These are phyloP conservation scores for Branchinecta lynchi DNA, from an alignment of 1,140 invertebrate species.

Conservation along the genomic window DNA sequence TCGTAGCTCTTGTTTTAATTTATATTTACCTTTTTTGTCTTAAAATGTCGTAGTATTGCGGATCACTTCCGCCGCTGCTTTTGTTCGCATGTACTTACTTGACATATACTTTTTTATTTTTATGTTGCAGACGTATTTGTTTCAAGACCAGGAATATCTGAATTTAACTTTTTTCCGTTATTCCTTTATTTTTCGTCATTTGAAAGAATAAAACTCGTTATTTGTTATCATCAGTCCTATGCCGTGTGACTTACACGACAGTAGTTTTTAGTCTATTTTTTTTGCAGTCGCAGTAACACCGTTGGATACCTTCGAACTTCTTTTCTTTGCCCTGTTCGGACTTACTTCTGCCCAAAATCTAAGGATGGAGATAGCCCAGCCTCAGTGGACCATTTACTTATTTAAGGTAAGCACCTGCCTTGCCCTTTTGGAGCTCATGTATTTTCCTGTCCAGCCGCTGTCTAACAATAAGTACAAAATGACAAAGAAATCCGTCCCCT, in stretches of 20 bases:
- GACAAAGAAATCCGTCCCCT: no score
- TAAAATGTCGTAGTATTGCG: no score
- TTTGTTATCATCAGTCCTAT: not conserved
- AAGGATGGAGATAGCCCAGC: slow-evolving; percentile 35
- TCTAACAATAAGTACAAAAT: no score
- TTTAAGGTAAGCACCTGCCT: slow-evolving; percentile 27
- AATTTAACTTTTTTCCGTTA: slow-evolving; percentile 21
- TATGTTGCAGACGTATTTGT: no score
- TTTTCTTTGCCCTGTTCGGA: slow-evolving; percentile 96
- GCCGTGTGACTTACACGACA: not conserved
- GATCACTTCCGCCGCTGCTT: no score
- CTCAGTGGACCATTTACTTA: slow-evolving; percentile 27
- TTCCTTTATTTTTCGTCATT: slow-evolving; percentile 28
- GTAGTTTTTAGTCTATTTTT: slow-evolving; percentile 12
- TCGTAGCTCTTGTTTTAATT: no score
- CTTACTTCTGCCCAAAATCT: slow-evolving; percentile 66
- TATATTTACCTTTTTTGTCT: no score
- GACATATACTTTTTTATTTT: no score
- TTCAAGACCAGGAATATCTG: no score
- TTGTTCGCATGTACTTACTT: no score
- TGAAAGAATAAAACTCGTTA: not conserved
- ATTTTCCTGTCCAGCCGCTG: no score
- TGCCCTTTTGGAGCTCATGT: no score
- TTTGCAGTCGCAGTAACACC: slow-evolving; percentile 64
- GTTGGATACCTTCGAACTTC: slow-evolving; percentile 79